These are phyloP conservation scores for Formicarius rufipectus DNA, from an alignment of 2,113 vertebrate genomes.

Conservation along the genomic window DNA sequence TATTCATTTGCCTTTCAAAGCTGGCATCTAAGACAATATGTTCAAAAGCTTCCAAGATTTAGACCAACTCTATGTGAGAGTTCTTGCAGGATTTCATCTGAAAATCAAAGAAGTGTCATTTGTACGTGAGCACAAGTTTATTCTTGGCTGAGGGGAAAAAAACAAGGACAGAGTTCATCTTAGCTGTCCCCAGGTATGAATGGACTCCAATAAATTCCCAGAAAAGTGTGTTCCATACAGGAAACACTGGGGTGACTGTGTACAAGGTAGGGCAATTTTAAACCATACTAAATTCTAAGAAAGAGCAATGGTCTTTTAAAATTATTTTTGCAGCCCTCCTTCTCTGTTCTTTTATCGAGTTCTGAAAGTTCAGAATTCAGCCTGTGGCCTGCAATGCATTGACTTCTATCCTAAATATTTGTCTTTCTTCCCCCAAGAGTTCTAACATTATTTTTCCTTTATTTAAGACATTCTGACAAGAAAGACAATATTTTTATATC, in stretches of 20 bases:
- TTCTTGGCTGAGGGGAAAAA: not conserved
- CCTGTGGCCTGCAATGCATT: not conserved
- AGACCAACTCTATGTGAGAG: not conserved
- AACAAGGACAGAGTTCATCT: not conserved
- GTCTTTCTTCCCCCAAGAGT: not conserved
- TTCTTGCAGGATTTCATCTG: not conserved
- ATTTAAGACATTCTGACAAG: not conserved
- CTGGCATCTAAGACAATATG: not conserved
- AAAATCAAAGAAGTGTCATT: not conserved
- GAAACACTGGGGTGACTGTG: not conserved
- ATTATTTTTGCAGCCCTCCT: not conserved
- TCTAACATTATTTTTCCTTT: not conserved
- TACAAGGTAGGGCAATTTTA: not conserved
- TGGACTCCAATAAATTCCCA: not conserved
- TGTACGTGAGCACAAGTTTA: not conserved
- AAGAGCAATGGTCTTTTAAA: not conserved
- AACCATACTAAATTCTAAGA: not conserved
- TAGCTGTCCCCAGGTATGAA: not conserved
- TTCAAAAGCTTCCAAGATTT: not conserved
- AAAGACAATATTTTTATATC: not conserved
- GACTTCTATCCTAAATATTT: not conserved
- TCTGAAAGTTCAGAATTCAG: not conserved
- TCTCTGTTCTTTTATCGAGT: not conserved
- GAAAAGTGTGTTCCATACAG: not conserved
- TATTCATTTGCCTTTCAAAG: slow-evolving; percentile 12